Evolutionary conservation across 2,888 invertebrate species (phyloP).

Genomic region (Cheilosia pagana): DNA sequence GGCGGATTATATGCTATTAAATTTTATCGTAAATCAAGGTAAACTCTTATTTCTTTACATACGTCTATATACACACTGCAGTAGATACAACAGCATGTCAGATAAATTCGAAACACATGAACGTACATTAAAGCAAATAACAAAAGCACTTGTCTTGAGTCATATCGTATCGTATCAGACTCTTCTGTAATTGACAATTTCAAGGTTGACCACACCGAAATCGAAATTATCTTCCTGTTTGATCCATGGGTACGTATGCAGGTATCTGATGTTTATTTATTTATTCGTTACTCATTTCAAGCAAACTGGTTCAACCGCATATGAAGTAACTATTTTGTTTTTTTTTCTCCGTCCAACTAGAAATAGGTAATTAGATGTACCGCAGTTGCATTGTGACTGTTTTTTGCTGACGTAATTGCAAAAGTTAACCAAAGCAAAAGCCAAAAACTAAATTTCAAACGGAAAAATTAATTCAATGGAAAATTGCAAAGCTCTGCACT

Average conservation of each 20-base stretch:
- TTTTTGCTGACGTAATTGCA: constrained; percentile 47
- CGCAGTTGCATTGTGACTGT: constrained; percentile 46
- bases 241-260: constrained; percentile 1
- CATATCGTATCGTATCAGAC: not conserved
- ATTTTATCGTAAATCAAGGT: constrained; percentile 64
- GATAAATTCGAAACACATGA: not conserved
- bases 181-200: constrained; percentile 23
- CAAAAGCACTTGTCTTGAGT: constrained; percentile 4
- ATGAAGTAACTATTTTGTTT: constrained; percentile 41
- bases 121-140: not conserved
- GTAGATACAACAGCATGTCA: not conserved
- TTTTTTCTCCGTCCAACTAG: constrained; percentile 19
- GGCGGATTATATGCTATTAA: constrained; percentile 47
- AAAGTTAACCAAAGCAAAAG: constrained; percentile 60
- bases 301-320: constrained; percentile 57
- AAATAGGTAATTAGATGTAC: constrained; percentile 51
- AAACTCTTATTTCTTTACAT: constrained; percentile 19
- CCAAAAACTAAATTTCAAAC: constrained; percentile 64
- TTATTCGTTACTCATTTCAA: not conserved
- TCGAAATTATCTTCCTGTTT: constrained; percentile 33
- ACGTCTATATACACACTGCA: constrained; percentile 4
- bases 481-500: constrained; percentile 72
- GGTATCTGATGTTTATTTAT: not conserved
- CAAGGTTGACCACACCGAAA: constrained; percentile 43
- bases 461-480: constrained; percentile 73